Percentiles rank a stretch among this genome's conserved stretches.
These are phyloP conservation scores for Neoarius graeffei DNA, from an alignment of 2,113 vertebrate species.

Conservation along the genomic window DNA sequence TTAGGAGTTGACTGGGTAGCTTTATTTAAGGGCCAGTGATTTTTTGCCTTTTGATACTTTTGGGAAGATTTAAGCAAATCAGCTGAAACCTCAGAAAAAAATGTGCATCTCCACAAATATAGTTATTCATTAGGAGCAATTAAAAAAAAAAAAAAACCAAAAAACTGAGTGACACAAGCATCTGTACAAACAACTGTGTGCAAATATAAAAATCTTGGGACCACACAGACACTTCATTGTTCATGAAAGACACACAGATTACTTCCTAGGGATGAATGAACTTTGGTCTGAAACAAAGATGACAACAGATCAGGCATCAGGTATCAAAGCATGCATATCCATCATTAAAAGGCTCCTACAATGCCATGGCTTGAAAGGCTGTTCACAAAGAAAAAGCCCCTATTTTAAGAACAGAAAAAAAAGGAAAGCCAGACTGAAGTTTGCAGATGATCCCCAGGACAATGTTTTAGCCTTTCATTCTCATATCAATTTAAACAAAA, in stretches of 20 bases:
- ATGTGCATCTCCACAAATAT: no score
- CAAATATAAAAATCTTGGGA: no score
- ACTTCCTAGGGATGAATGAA: background rate
- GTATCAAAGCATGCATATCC: background rate
- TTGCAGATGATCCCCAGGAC: background rate
- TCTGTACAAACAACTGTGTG: no score
- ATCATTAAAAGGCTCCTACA: background rate
- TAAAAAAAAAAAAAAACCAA: no score
- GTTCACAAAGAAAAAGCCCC: background rate
- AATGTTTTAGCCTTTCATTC: background rate
- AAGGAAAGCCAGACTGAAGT: background rate
- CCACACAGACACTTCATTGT: no score
- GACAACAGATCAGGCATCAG: background rate
- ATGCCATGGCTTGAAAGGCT: background rate
- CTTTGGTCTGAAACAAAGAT: background rate
- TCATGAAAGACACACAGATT: background rate
- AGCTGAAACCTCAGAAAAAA: no score
- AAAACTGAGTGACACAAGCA: no score
- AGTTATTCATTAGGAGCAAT: no score
- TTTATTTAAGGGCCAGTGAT: background rate
- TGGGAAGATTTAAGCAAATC: background rate
- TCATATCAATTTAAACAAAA: background rate
- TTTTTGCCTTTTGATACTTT: background rate
- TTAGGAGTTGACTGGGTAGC: background rate
- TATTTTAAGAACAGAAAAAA: background rate